Evolutionary conservation across 2,113 vertebrate species (phyloP), one percentile per base, ranked within the genome.

Genomic region (Parotia lawesii): DNA sequence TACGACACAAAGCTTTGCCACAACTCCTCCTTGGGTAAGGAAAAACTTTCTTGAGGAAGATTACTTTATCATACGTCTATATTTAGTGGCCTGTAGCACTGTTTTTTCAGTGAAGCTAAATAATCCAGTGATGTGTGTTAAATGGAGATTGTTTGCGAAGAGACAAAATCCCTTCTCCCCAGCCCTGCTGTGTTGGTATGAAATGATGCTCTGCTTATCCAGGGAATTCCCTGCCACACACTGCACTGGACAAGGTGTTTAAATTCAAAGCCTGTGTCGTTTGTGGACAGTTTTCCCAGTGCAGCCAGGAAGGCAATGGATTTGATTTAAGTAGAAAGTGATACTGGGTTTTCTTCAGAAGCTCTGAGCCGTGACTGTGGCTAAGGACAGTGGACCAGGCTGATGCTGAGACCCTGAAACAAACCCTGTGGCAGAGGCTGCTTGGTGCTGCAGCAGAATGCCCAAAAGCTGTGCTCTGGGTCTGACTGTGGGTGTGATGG

Each of bases 11-110:
- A 98, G 65, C 97, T 99, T 73, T 99, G 98, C 88, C 97, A 94
- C 25, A 98, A 98, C 71, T 93, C 98, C 6, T 98, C 98, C 42
- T 58, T 98, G 95, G 96, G 98, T 98, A 96, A 98, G 98, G 33
- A 33, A 80, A 25, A 60, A 1, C 14, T 18, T 35, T 51, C n/a
- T 61, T 50, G 16, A 6, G 69, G 44, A 16, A 47, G 12, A 24
- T 83, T 76, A 9, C 29, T 86, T 44, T n/a, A 56, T 57, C 53
- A 18, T 85, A 20, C 7, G 1, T 64, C 17, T 48, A 6, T 61
- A 14, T 73, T 85, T 66, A 48, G 13, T 69, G 42, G 56, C 51
- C 33, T 74, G 18, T 22, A n/a, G 31, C n/a, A 50, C 42, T 17
- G 27, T 37, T 86, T 83, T 77, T 61, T 12, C 40, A 48, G 8